Percentiles rank a stretch among this genome's conserved stretches.
phyloP scores from a whole-genome alignment of 1,140 invertebrate species.

The Aphelenchoides avenae region DNA sequence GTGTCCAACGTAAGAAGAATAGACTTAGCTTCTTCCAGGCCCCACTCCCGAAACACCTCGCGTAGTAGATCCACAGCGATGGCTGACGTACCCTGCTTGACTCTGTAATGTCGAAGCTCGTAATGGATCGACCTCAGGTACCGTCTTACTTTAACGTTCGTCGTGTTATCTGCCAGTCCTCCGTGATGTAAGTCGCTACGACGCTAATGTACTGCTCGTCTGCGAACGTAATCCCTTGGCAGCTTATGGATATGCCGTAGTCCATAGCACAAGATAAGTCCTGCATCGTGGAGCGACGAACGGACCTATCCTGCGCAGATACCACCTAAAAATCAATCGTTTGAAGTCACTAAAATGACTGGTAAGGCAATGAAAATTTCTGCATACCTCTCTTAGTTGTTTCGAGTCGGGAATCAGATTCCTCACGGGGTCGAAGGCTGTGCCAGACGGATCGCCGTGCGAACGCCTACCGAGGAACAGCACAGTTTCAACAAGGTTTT shows the following conservation, averaged over 20 bases:
- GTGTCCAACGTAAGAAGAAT: slow-evolving; percentile 24
- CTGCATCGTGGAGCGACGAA: slow-evolving; percentile 26
- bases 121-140: slow-evolving; percentile 9
- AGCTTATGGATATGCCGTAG: slow-evolving; percentile 34
- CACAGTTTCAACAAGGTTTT: slow-evolving; percentile 51
- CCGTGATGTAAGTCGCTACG: slow-evolving; percentile 42
- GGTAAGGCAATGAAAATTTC: not conserved
- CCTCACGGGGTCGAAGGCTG: slow-evolving; percentile 34
- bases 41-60: slow-evolving; percentile 19
- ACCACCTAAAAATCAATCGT: slow-evolving; percentile 13
- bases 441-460: slow-evolving; percentile 17
- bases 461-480: slow-evolving; percentile 45
- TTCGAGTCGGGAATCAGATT: slow-evolving; percentile 30
- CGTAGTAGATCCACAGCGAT: slow-evolving; percentile 1
- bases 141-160: slow-evolving; percentile 27
- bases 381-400: slow-evolving; percentile 25
- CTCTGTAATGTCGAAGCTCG: slow-evolving; percentile 8
- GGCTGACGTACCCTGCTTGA: slow-evolving; percentile 14
- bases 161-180: slow-evolving; percentile 42
- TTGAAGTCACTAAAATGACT: not conserved
- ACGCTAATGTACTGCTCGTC: slow-evolving; percentile 27
- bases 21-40: slow-evolving; percentile 10
- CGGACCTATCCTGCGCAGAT: slow-evolving; percentile 26
- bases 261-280: slow-evolving; percentile 34
- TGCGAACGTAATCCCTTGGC: slow-evolving; percentile 32